Base-by-base conservation (phyloP, 1,140 invertebrate genomes). In the Babylonia areolata region DNA sequence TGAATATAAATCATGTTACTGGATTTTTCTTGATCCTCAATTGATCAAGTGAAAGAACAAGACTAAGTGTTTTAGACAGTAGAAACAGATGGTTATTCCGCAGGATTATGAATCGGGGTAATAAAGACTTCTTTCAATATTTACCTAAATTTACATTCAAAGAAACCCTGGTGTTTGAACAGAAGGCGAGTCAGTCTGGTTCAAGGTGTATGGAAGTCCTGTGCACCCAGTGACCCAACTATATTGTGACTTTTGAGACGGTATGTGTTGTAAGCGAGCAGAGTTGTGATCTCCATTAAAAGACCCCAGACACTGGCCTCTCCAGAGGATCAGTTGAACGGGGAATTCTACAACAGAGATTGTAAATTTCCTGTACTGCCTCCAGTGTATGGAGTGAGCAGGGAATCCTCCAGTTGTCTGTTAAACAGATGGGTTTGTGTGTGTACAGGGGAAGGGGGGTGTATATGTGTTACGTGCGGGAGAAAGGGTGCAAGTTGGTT, bases 291-390 rank as follows among this genome's bases (percentile, higher is more conserved):
- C 46, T 51, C 46, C 46, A 51, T 9, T 51, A 0, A 9, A 51
- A 11, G 31, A 33, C 11, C 31, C 23, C 71, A 73, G 64, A 35
- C n/a, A 73, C 71, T 6, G 12, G 31, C 71, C 71, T 73, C 6
- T 73, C 33, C 33, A 2, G 35, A 35, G 40, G 23, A 73, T 84
- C 64, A n/a, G 69, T 39, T 46, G 40, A 46, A 73, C 39, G 37
- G 58, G 37, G 39, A 84, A 46, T 84, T 84, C 3, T 73, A 39
- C 81, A 83, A 83, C 81, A 83, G 81, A 54, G 81, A 23, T 83
- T 84, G 82, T 75, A 84, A 84, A 84, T 84, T 84, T 40, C 64
- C 82, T 58, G 69, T 84, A 15, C 54, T 28, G 15, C 54, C 28
- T 58, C 33, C 33, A 28, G 46, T 54, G 37, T n/a, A 81, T 35